Evolutionary conservation across 2,797 vertebrate genomes (phyloP).

Genomic region (Streptopelia turtur): DNA sequence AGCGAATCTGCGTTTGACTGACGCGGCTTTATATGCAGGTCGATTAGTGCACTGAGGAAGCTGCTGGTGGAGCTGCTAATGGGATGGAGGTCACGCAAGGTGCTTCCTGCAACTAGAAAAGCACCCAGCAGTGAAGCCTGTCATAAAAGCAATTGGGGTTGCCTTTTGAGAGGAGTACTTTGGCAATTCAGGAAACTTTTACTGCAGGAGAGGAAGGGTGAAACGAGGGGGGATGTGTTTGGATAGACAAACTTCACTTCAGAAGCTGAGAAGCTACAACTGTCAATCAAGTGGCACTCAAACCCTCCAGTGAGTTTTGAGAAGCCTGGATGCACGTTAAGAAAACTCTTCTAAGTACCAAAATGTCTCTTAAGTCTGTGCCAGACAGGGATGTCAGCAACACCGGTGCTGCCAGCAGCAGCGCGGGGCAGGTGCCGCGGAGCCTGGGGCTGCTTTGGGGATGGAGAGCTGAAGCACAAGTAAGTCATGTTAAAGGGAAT

Average conservation of each 20-base stretch:
- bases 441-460: neutral
- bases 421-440: rapidly evolving
- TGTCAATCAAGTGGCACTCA: neutral
- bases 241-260: neutral
- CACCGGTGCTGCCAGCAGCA: neutral
- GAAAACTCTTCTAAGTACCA: neutral
- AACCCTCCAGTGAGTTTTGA: neutral
- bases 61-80: neutral
- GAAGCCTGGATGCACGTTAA: rapidly evolving
- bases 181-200: neutral
- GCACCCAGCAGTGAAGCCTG: neutral
- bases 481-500: neutral
- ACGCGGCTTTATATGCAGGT: neutral
- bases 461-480: rapidly evolving
- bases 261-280: neutral
- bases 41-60: neutral
- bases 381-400: neutral
- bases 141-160: neutral
- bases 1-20: neutral
- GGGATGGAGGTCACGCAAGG: neutral
- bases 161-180: neutral
- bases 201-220: neutral
- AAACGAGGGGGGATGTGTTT: neutral
- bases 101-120: neutral
- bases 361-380: neutral